Percentiles rank a stretch among this genome's conserved stretches.
phyloP scores from a whole-genome alignment of 2,113 vertebrate species.

The Nannospalax galili region DNA sequence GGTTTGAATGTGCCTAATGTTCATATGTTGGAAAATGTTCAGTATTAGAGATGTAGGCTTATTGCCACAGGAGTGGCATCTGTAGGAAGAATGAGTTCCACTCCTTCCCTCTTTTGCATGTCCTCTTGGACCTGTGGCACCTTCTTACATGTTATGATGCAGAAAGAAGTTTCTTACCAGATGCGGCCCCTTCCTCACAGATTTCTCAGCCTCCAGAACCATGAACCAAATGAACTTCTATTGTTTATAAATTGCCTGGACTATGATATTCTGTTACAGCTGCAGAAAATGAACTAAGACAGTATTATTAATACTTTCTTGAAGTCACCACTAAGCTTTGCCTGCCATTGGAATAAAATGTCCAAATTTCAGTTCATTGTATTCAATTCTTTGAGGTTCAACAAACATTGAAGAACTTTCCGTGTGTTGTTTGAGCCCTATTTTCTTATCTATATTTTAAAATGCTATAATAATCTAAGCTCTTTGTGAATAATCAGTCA shows the following conservation, averaged over 20 bases:
- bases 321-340: not conserved
- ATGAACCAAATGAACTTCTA: not conserved
- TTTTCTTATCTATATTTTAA: conserved; percentile 8
- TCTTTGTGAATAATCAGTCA: not conserved
- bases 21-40: not conserved
- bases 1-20: not conserved
- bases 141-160: not conserved
- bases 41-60: not conserved
- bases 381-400: conserved; percentile 15
- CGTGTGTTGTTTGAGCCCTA: not conserved
- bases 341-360: conserved; percentile 10
- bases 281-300: not conserved
- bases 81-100: not conserved
- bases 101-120: not conserved
- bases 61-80: not conserved
- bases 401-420: not conserved
- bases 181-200: too few species aligned
- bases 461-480: not conserved
- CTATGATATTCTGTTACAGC: not conserved
- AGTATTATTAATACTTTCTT: not conserved
- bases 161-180: not conserved
- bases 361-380: not conserved
- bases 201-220: not conserved
- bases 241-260: not conserved
- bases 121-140: not conserved